Evolutionary conservation across 2,113 vertebrate genomes (phyloP).

Genomic region (Pandion haliaetus): DNA sequence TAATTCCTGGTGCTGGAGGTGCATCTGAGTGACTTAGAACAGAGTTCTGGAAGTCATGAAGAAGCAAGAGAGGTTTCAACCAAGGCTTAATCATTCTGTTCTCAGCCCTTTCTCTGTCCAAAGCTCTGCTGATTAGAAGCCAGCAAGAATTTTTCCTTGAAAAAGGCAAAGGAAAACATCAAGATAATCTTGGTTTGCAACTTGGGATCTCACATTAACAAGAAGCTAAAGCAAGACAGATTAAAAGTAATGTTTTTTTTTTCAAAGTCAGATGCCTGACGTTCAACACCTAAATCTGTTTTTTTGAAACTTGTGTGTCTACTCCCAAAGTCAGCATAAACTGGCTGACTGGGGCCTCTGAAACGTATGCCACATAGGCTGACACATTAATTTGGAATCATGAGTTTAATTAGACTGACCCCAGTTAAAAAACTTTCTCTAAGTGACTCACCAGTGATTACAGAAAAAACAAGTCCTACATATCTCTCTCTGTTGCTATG

Average conservation of each 20-base stretch:
- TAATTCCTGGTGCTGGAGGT: conserved; percentile 49
- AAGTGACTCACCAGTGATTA: neutral
- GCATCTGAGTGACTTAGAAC: neutral
- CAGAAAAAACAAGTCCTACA: neutral
- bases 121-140: neutral
- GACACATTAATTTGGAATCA: neutral
- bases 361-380: neutral
- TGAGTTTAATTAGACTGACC: neutral
- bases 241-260: neutral
- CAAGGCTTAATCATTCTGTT: conserved; percentile 14
- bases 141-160: conserved; percentile 21
- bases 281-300: neutral
- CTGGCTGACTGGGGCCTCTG: neutral
- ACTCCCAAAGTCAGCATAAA: neutral
- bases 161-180: neutral
- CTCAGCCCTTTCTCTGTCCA: neutral
- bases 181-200: conserved; percentile 9
- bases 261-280: neutral
- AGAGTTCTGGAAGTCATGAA: conserved; percentile 36
- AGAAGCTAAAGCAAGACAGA: neutral
- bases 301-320: neutral
- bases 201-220: neutral
- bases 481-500: neutral
- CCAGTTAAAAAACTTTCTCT: neutral
- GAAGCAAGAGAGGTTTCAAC: conserved; percentile 8